phyloP scores from a whole-genome alignment of 2,113 vertebrate genomes.

The Odontesthes bonariensis region DNA sequence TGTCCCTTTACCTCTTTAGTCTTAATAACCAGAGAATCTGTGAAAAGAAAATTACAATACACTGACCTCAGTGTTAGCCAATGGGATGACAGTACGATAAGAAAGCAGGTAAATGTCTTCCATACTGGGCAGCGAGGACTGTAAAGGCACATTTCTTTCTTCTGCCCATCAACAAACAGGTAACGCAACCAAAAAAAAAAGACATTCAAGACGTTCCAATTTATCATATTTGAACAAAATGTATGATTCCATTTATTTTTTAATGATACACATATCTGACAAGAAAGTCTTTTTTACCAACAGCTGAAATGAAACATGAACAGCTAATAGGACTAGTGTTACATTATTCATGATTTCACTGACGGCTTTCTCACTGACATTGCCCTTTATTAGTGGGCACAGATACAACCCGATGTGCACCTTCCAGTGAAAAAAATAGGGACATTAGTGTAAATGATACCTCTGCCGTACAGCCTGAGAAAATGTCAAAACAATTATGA shows the following conservation, averaged over 20 bases:
- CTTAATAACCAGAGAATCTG: background rate
- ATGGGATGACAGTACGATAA: background rate
- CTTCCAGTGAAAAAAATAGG: background rate
- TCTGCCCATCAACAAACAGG: background rate
- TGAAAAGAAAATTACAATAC: conserved; percentile 2
- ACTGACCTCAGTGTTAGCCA: background rate
- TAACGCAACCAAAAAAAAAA: background rate
- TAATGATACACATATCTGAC: background rate
- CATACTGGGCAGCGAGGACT: too few relatives aligned
- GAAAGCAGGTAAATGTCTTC: too few relatives aligned
- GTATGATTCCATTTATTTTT: background rate
- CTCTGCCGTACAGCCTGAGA: conserved; percentile 2
- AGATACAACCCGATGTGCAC: background rate
- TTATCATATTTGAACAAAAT: background rate
- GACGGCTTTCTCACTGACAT: background rate
- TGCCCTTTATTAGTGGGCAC: conserved; percentile 35
- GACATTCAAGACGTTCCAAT: background rate
- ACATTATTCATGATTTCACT: conserved; percentile 31
- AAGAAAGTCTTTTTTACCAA: background rate
- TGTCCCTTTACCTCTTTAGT: background rate
- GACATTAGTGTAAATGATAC: conserved; percentile 14
- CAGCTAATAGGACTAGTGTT: background rate
- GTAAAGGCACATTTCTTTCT: background rate
- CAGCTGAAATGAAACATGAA: background rate
- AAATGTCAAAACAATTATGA: conserved; percentile 56